A percentile compares a stretch with the other conserved stretches of the same genome.
Conservation (phyloP, 2,113 vertebrate species). For the Rhegmatorhina hoffmannsi region DNA sequence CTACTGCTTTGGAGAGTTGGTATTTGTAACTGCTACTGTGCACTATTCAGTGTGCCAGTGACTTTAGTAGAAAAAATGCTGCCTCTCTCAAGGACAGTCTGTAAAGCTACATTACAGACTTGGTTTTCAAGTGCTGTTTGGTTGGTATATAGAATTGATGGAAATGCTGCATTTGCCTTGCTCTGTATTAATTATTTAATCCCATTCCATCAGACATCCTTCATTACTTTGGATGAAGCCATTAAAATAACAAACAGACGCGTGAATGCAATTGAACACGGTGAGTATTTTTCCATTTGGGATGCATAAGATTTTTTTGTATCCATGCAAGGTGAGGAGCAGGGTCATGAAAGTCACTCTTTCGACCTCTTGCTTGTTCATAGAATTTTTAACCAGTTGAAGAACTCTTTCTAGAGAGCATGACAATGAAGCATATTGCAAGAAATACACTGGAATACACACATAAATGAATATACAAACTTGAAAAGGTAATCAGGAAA, state of each 20-base stretch:
- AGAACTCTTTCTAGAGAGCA: background rate
- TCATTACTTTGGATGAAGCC: constrained; percentile 97
- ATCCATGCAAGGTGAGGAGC: background rate
- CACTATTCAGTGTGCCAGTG: background rate
- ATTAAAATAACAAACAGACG: constrained; percentile 99
- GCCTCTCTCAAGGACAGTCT: background rate
- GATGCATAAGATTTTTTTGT: background rate
- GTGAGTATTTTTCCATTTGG: constrained; percentile 74
- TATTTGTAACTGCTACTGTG: background rate
- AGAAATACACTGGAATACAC: background rate
- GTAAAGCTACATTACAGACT: background rate
- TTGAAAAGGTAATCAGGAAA: background rate
- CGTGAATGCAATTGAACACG: constrained; percentile 98
- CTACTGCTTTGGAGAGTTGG: background rate
- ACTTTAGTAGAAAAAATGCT: background rate
- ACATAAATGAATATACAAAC: background rate
- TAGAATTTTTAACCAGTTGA: background rate
- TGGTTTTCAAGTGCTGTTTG: background rate
- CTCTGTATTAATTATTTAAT: constrained; percentile 18
- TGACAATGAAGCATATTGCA: background rate
- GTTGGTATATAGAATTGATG: background rate
- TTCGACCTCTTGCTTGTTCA: background rate
- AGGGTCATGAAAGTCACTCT: background rate
- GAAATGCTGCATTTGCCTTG: background rate
- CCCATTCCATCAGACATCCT: constrained; percentile 86